These are phyloP conservation scores for Bos taurus DNA, from an alignment of 2,113 vertebrate genomes.

Conservation along the genomic window DNA sequence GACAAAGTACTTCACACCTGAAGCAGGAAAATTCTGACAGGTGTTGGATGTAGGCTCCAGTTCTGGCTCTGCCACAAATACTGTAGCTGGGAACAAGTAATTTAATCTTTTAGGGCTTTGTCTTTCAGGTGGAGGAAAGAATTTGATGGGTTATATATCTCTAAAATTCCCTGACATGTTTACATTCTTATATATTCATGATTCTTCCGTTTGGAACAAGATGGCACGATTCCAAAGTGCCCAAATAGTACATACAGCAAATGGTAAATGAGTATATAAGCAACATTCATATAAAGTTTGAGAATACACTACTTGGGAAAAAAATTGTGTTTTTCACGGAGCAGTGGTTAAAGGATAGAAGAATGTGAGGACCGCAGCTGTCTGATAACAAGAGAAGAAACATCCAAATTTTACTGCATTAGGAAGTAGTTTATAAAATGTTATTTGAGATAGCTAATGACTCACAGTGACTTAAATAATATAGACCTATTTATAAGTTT, in stretches of 20 bases:
- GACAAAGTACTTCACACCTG: neutral
- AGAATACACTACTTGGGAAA: neutral
- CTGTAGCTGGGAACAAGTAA: neutral
- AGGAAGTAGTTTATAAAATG: constrained; percentile 27
- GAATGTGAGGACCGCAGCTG: neutral
- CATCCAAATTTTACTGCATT: neutral
- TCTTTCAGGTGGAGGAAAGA: neutral
- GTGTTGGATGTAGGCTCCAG: neutral
- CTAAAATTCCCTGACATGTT: neutral
- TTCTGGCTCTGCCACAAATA: neutral
- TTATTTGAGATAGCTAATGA: neutral
- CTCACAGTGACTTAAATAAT: neutral
- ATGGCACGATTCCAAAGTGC: neutral
- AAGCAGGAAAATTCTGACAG: neutral
- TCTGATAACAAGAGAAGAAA: neutral
- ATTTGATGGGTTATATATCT: neutral
- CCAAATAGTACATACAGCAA: neutral
- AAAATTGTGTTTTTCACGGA: neutral
- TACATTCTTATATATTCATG: neutral
- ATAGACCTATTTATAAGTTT: neutral
- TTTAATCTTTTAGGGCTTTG: neutral
- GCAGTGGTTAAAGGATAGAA: neutral
- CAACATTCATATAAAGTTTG: neutral
- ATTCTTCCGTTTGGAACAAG: neutral
- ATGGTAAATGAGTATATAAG: neutral